Base-by-base conservation (phyloP, 2,888 invertebrate species). In the Meghimatium bilineatum region DNA sequence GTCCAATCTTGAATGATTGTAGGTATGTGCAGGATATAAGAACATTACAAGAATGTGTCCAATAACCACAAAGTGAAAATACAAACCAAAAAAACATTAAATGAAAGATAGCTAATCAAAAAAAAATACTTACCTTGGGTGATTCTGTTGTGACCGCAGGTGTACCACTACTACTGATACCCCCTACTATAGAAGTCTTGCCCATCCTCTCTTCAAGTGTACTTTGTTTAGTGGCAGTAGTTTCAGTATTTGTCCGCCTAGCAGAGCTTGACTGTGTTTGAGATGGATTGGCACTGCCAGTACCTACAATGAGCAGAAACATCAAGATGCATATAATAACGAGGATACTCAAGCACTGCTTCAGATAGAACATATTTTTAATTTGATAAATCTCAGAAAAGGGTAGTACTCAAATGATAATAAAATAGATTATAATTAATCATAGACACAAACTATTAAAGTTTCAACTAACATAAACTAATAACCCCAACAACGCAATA, bases 141-240 rank as follows among this genome's bases (percentile, higher is more conserved):
- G 92, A 92, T 83, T 92, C 92, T 71, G 87, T 77, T 0, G 87
- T 75, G 38, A 88, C 86, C 26, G 88, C 87, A 29, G 80, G 71
- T 17, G 80, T 36, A 32, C 66, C 80, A 71, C 76, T 60, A 29
- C 49, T 80, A 38, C 69, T 69, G 49, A 36, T 69, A 0, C 80
- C 80, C 17, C 89, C 89, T 32, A 88, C 88, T 75, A 90, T 89
- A 56, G 91, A 89, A 12, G 90, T 90, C 88, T 92, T 92, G 32
- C 84, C 83, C 88, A 89, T 87, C 74, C 92, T 88, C 78, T 91
- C 91, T 83, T 91, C 89, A 85, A 91, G 86, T 44, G 89, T 88
- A 80, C 90, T 91, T 87, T 92, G 91, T 85, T 92, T 92, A 56
- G 92, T 90, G 80, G 89, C 88, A 83, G 88, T 83, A 72, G 89